A percentile compares a stretch with the other conserved stretches of the same genome.
phyloP scores from a whole-genome alignment of 1,140 invertebrate genomes.

The Colletes gigas region DNA sequence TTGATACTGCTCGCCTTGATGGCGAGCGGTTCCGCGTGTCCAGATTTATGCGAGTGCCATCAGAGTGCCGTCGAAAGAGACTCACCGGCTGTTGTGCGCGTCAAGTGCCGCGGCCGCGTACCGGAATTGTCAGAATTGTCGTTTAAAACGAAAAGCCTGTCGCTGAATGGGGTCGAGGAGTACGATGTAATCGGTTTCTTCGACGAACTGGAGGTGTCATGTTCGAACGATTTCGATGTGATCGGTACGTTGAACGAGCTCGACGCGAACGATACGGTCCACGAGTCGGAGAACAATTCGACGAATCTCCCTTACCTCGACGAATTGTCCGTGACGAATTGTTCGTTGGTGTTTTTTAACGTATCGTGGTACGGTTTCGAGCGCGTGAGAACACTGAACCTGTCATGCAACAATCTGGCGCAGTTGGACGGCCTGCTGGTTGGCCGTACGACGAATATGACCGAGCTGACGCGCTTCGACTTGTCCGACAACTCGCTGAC shows the following conservation, averaged over 20 bases:
- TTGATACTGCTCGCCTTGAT: conserved; percentile 73
- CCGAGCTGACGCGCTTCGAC: conserved; percentile 80
- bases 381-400: conserved; percentile 77
- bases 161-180: conserved; percentile 56
- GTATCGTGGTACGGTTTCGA: conserved; percentile 79
- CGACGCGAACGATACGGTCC: conserved; percentile 26
- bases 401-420: conserved; percentile 80
- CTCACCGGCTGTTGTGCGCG: conserved; percentile 22
- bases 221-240: conserved; percentile 31
- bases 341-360: conserved; percentile 69
- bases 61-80: conserved; percentile 21
- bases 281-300: neutral
- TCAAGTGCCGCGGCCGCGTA: conserved; percentile 61
- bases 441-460: conserved; percentile 58
- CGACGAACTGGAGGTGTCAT: conserved; percentile 60
- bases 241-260: conserved; percentile 11
- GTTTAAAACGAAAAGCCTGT: conserved; percentile 45
- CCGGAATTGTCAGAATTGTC: conserved; percentile 56
- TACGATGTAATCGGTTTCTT: conserved; percentile 63
- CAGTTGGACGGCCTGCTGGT: conserved; percentile 70
- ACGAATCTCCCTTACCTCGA: conserved; percentile 58
- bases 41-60: conserved; percentile 71
- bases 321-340: conserved; percentile 70
- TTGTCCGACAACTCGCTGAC: conserved; percentile 81
- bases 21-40: conserved; percentile 74